These are phyloP conservation scores for Procambarus clarkii DNA, from an alignment of 1,140 invertebrate genomes.

Conservation along the genomic window DNA sequence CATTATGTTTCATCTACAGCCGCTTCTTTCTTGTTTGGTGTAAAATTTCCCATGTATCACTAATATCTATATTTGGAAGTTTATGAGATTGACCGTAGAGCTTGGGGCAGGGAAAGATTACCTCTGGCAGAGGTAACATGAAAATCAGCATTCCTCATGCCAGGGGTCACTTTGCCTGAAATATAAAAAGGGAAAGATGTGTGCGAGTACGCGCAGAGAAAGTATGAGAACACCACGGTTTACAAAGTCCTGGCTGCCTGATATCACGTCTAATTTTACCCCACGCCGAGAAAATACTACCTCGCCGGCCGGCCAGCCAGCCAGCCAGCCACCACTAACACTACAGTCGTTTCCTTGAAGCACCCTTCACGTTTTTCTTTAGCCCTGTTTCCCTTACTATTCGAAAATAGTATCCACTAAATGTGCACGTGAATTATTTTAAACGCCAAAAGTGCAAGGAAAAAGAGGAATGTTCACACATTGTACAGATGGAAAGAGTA, in stretches of 20 bases:
- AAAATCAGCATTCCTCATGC: too few species aligned
- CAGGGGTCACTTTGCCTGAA: neutral
- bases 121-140: too few species aligned
- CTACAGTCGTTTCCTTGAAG: neutral
- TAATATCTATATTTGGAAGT: neutral
- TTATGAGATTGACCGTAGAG: neutral
- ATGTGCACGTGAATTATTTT: too few species aligned
- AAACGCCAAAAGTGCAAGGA: too few species aligned
- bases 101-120: too few species aligned
- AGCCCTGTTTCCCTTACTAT: too few species aligned
- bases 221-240: slow-evolving; percentile 21
- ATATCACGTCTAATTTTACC: slow-evolving; percentile 66
- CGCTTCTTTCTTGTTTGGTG: neutral
- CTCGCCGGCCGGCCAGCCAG: neutral
- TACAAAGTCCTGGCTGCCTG: slow-evolving; percentile 26
- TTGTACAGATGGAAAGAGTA: neutral
- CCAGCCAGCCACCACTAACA: neutral
- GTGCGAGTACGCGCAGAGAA: neutral
- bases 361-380: too few species aligned
- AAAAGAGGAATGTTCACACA: too few species aligned
- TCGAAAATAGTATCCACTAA: too few species aligned
- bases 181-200: neutral
- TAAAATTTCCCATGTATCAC: neutral
- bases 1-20: too few species aligned
- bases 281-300: slow-evolving; percentile 26